phyloP scores from a whole-genome alignment of 2,888 invertebrate species.

The Drosophila anomelani region DNA sequence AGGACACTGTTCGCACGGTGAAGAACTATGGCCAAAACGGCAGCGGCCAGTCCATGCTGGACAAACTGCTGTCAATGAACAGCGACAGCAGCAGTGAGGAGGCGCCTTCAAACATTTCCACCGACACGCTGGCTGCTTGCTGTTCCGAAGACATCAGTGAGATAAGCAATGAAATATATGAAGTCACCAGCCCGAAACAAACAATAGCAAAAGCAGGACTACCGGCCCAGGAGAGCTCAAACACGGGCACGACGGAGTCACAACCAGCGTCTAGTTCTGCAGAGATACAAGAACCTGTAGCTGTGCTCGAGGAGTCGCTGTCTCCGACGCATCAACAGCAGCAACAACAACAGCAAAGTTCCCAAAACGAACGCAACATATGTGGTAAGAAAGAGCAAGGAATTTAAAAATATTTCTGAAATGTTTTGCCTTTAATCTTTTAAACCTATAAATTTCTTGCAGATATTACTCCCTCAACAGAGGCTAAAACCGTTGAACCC shows the following conservation, averaged over 20 bases:
- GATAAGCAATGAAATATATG: slow-evolving; percentile 82
- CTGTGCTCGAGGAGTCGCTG: slow-evolving; percentile 40
- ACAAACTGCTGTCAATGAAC: slow-evolving; percentile 83
- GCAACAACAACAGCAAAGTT: slow-evolving; percentile 65
- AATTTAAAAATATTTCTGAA: not conserved
- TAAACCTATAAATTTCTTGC: slow-evolving; percentile 4
- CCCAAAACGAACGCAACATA: slow-evolving; percentile 76
- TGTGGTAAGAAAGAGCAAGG: slow-evolving; percentile 58
- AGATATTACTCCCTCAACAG: slow-evolving; percentile 78
- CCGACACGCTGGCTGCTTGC: slow-evolving; percentile 81
- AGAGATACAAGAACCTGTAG: not conserved
- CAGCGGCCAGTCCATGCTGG: slow-evolving; percentile 82
- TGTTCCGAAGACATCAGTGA: slow-evolving; percentile 82
- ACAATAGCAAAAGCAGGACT: slow-evolving; percentile 12
- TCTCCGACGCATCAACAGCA: slow-evolving; percentile 51
- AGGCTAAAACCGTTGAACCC: slow-evolving; percentile 76
- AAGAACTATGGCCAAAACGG: slow-evolving; percentile 56
- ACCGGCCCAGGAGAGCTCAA: slow-evolving; percentile 12
- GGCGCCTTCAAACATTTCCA: slow-evolving; percentile 81
- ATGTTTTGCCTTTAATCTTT: not conserved
- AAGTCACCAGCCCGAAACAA: slow-evolving; percentile 48
- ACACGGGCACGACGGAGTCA: slow-evolving; percentile 15
- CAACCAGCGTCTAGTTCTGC: slow-evolving; percentile 1
- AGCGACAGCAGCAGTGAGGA: slow-evolving; percentile 83
- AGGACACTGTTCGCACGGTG: slow-evolving; percentile 80